Percentiles rank a stretch among this genome's conserved stretches.
Evolutionary conservation across 37 sponge, comb jelly and placozoan species (phyloP).

Genomic region (Chondrilla cf. caribensis): DNA sequence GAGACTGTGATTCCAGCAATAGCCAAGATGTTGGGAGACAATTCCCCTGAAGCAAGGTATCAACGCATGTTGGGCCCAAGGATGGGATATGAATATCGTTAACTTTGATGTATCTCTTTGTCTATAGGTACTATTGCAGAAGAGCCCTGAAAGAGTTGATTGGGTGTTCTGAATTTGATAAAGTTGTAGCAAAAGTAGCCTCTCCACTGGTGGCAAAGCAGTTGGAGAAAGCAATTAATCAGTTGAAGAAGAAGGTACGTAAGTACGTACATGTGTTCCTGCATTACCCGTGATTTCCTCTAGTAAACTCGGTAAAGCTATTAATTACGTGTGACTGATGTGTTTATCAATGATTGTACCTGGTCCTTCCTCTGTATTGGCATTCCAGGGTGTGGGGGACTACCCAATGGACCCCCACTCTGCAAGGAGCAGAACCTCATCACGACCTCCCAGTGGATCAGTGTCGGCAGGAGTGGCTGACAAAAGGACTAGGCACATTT

Average conservation of each 20-base stretch:
- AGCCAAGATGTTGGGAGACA: conserved; percentile 51
- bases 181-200: conserved; percentile 22
- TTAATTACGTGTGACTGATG: too few species aligned
- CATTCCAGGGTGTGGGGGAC: conserved; percentile 75
- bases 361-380: background rate
- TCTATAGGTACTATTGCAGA: conserved; percentile 56
- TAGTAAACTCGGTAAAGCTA: too few species aligned
- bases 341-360: too few species aligned
- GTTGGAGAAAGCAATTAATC: conserved; percentile 48
- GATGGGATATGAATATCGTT: background rate
- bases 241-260: conserved; percentile 64
- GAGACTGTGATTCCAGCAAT: conserved; percentile 59
- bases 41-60: conserved; percentile 57
- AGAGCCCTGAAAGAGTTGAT: conserved; percentile 41
- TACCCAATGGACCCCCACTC: conserved; percentile 47
- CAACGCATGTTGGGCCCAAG: background rate
- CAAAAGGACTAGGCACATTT: background rate
- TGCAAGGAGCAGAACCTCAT: conserved; percentile 2
- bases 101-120: background rate
- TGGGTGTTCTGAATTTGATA: conserved; percentile 55
- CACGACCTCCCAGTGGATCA: conserved; percentile 29
- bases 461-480: conserved; percentile 10
- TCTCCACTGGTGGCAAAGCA: conserved; percentile 5
- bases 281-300: too few species aligned
- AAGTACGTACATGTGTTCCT: background rate